Evolutionary conservation across 2,113 vertebrate genomes (phyloP).

Genomic region (Hippopotamus amphibius): DNA sequence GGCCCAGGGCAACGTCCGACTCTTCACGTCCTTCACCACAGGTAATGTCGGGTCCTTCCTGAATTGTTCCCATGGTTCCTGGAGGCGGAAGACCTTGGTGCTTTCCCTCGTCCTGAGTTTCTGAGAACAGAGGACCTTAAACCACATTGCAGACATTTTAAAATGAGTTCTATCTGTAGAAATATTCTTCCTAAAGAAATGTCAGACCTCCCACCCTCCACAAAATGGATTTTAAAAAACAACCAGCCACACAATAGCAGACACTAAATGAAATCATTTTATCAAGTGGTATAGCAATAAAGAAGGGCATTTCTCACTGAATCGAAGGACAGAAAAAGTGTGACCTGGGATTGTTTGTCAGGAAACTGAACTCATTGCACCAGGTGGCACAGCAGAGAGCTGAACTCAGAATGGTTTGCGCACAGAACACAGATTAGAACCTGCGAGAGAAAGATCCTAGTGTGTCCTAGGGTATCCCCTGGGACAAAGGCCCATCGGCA

Average conservation of each 20-base stretch:
- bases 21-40: conserved; percentile 90
- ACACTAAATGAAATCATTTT: not conserved
- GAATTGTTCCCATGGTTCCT: not conserved
- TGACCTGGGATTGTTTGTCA: not conserved
- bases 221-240: not conserved
- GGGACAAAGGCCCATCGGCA: not conserved
- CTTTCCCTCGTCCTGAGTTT: not conserved
- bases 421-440: not conserved
- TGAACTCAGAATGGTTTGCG: not conserved
- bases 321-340: not conserved
- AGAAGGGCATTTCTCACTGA: not conserved
- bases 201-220: not conserved
- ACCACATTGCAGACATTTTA: not conserved
- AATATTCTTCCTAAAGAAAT: conserved; percentile 37
- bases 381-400: not conserved
- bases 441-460: not conserved
- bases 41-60: conserved; percentile 78
- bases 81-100: not conserved
- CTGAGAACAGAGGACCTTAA: not conserved
- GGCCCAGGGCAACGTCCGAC: conserved; percentile 89
- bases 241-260: not conserved
- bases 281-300: not conserved
- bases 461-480: not conserved
- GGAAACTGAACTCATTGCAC: not conserved
- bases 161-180: not conserved